Percentiles rank a stretch among this genome's conserved stretches.
Conservation (phyloP, 1,140 invertebrate genomes). For the Drosophila sechellia region DNA sequence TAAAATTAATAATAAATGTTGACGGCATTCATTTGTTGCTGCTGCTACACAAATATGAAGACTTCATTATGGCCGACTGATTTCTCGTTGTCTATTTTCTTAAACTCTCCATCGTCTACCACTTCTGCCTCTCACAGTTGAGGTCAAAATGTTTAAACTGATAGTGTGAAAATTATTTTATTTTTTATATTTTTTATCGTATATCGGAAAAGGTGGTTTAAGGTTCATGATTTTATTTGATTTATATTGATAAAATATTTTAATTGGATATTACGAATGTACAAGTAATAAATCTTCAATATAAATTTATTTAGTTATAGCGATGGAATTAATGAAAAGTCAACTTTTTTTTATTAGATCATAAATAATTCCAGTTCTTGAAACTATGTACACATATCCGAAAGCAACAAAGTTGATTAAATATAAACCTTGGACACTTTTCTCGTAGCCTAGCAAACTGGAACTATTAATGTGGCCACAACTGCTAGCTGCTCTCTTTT, state of each 20-base stretch:
- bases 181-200: background rate
- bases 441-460: background rate
- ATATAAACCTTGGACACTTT: background rate
- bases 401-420: too few relatives aligned
- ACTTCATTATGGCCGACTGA: conserved; percentile 57
- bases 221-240: background rate
- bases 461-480: background rate
- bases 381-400: too few relatives aligned
- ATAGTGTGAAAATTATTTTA: background rate
- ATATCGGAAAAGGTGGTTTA: too few relatives aligned
- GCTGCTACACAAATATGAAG: conserved; percentile 51
- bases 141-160: too few relatives aligned
- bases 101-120: background rate
- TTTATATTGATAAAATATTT: background rate
- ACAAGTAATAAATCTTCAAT: too few relatives aligned
- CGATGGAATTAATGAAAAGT: too few relatives aligned
- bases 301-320: too few relatives aligned
- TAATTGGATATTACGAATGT: too few relatives aligned
- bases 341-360: too few relatives aligned
- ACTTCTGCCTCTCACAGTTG: background rate
- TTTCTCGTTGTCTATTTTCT: conserved; percentile 47
- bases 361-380: too few relatives aligned
- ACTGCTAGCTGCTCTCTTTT: conserved; percentile 20
- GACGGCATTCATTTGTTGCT: conserved; percentile 64
- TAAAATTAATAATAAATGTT: conserved; percentile 82